Evolutionary conservation across 2,113 vertebrate genomes (phyloP).

Genomic region (Myocastor coypus): DNA sequence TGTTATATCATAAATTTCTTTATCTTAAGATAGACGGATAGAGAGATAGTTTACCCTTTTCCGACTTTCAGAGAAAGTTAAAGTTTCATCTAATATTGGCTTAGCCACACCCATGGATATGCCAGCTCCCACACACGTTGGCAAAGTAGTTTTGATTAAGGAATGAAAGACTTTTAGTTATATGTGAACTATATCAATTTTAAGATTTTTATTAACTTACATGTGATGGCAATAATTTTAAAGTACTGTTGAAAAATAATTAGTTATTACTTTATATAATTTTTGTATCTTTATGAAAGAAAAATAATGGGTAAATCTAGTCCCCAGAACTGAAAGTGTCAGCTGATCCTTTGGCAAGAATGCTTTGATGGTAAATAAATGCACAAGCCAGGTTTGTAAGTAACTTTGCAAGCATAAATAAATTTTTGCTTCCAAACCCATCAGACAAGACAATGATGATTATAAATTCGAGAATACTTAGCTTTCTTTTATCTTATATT

Average conservation of each 20-base stretch:
- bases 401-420: neutral
- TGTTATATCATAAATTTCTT: conserved; percentile 46
- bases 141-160: conserved; percentile 28
- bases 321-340: neutral
- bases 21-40: neutral
- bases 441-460: neutral
- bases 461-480: neutral
- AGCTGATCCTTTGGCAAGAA: too few relatives aligned
- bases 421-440: neutral
- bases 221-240: neutral
- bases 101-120: neutral
- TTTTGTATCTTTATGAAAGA: conserved; percentile 18
- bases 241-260: neutral
- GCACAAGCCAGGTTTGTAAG: neutral
- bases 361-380: neutral
- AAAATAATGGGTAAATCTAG: neutral
- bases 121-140: neutral
- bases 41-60: conserved; percentile 13
- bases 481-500: neutral
- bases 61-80: neutral
- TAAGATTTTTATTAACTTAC: neutral
- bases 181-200: neutral
- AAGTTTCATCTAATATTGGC: conserved; percentile 12
- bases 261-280: neutral
- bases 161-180: neutral